phyloP scores from a whole-genome alignment of 2,113 vertebrate genomes.

The Colistium nudipinnis region DNA sequence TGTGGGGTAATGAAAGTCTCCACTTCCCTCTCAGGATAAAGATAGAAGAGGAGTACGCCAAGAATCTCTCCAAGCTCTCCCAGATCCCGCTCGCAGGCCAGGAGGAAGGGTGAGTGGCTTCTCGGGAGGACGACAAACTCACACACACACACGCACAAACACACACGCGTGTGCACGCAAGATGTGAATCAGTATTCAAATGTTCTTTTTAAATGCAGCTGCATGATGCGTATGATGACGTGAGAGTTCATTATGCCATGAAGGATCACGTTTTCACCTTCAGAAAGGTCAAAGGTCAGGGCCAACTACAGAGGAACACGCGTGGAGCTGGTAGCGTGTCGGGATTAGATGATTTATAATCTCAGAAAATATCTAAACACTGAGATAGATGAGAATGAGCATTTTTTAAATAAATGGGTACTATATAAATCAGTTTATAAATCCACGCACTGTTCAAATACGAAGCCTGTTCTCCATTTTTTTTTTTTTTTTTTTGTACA shows the following conservation, averaged over 20 bases:
- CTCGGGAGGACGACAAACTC: neutral
- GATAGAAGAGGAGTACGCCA: conserved; percentile 99
- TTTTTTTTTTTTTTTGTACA: neutral
- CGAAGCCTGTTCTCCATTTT: neutral
- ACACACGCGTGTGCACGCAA: neutral
- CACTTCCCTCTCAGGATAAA: conserved; percentile 88
- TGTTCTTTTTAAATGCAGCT: neutral
- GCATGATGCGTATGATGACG: neutral
- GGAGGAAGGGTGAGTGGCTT: conserved; percentile 95
- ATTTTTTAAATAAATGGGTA: too few species aligned
- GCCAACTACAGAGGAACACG: neutral
- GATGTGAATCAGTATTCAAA: conserved; percentile 6
- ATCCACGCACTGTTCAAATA: too few species aligned
- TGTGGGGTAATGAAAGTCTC: conserved; percentile 56
- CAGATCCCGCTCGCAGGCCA: conserved; percentile 93
- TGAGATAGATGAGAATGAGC: too few species aligned
- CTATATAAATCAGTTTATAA: too few species aligned
- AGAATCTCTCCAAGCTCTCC: conserved; percentile 95
- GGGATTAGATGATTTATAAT: neutral
- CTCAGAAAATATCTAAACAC: too few species aligned
- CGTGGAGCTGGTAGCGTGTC: neutral
- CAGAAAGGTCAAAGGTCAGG: conserved; percentile 18
- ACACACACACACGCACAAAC: conserved; percentile 1
- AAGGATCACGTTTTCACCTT: neutral
- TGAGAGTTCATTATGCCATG: conserved; percentile 16